A percentile compares a stretch with the other conserved stretches of the same genome.
phyloP scores from a whole-genome alignment of 1,140 invertebrate species.

The Papilio glaucus region DNA sequence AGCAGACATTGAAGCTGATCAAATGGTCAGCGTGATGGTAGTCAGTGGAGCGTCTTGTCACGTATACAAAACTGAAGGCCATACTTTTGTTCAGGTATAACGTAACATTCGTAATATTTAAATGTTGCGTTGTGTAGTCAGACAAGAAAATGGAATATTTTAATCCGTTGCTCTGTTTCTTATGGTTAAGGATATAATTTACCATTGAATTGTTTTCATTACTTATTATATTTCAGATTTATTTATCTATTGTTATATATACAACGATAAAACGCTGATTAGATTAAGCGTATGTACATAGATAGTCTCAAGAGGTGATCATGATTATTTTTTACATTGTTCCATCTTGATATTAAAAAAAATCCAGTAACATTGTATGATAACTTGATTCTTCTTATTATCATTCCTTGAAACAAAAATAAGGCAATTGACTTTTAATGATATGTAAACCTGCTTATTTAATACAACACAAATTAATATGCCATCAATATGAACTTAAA shows the following conservation, averaged over 20 bases:
- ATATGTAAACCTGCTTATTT: no score
- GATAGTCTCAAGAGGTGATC: slow-evolving; percentile 5
- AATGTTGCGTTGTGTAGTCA: slow-evolving; percentile 42
- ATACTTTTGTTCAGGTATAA: slow-evolving; percentile 40
- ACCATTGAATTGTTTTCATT: neutral
- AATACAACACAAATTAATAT: no score
- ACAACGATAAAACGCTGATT: neutral
- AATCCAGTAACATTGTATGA: neutral
- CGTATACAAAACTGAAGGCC: slow-evolving; percentile 51
- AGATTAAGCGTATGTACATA: slow-evolving; percentile 3
- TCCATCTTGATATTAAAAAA: neutral
- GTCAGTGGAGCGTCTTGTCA: slow-evolving; percentile 42
- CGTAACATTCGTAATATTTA: slow-evolving; percentile 33
- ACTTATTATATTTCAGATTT: slow-evolving; percentile 3
- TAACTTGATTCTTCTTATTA: neutral
- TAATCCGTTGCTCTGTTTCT: neutral
- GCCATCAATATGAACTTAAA: no score
- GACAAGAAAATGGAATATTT: neutral
- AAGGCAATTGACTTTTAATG: no score
- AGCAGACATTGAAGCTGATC: slow-evolving; percentile 45
- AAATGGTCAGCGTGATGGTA: slow-evolving; percentile 47
- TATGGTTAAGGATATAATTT: neutral
- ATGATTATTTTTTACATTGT: neutral
- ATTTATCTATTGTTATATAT: slow-evolving; percentile 8
- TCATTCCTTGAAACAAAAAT: no score